A percentile compares a stretch with the other conserved stretches of the same genome.
Conservation (phyloP, 2,797 vertebrate species). For the Enteromius radiatus region DNA sequence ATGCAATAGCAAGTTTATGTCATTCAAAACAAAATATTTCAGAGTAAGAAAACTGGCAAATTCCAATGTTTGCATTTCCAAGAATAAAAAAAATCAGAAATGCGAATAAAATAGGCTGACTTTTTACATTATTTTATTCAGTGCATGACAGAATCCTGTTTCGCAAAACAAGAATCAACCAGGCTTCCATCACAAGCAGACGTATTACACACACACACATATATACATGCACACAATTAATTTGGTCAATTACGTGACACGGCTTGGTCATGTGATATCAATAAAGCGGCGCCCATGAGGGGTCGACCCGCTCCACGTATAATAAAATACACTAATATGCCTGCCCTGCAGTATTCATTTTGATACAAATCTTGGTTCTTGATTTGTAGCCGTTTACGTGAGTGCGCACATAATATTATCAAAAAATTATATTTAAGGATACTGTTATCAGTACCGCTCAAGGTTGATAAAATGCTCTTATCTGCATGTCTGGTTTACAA, state of each 20-base stretch:
- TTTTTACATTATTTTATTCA: too few relatives aligned
- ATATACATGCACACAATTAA: too few relatives aligned
- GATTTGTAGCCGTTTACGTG: not conserved
- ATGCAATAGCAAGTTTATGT: not conserved
- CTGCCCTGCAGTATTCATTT: not conserved
- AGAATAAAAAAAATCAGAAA: too few relatives aligned
- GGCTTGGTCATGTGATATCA: slow-evolving; percentile 17
- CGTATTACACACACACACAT: too few relatives aligned
- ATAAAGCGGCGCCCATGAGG: not conserved
- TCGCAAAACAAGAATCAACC: too few relatives aligned
- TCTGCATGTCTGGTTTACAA: not conserved
- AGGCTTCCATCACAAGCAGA: not conserved
- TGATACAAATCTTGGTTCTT: too few relatives aligned
- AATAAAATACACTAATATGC: not conserved
- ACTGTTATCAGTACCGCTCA: not conserved
- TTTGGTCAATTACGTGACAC: not conserved
- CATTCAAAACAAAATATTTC: not conserved
- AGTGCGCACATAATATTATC: not conserved
- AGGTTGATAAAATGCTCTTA: not conserved
- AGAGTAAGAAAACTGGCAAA: too few relatives aligned
- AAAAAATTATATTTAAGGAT: not conserved
- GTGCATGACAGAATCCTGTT: too few relatives aligned
- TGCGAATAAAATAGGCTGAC: too few relatives aligned
- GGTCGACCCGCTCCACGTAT: not conserved
- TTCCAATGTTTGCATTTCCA: too few relatives aligned